Conservation (phyloP, 2,113 vertebrate genomes). For the Rallus limicola region DNA sequence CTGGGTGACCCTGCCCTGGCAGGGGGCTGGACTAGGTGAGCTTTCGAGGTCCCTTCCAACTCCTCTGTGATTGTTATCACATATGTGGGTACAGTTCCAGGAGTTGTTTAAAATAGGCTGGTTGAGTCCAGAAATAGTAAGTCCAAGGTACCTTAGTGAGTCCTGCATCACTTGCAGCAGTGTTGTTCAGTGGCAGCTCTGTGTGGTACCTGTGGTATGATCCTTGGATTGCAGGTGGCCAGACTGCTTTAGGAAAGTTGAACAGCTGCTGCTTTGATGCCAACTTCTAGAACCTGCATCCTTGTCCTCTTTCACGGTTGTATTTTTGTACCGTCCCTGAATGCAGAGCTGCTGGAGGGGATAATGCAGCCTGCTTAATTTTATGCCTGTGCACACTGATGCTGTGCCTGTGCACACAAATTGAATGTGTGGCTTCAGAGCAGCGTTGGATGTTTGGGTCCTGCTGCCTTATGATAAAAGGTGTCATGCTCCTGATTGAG, state of each 20-base stretch:
- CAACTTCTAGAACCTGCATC: not conserved
- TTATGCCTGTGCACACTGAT: conserved; percentile 33
- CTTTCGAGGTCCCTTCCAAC: too few relatives aligned
- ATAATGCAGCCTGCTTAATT: not conserved
- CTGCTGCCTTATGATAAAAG: conserved; percentile 35
- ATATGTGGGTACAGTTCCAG: not conserved
- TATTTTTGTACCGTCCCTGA: not conserved
- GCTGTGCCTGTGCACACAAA: not conserved
- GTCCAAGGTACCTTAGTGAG: not conserved
- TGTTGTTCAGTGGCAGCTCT: not conserved
- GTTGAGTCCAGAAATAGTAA: not conserved
- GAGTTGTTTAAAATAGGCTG: not conserved
- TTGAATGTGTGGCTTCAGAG: not conserved
- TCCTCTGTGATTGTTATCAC: not conserved
- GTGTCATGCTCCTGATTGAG: conserved; percentile 26
- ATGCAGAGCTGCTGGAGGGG: conserved; percentile 37
- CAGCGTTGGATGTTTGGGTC: not conserved
- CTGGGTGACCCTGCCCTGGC: too few relatives aligned
- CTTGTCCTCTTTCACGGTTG: not conserved
- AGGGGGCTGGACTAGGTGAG: too few relatives aligned
- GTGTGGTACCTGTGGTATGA: rapidly evolving
- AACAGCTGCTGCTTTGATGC: not conserved
- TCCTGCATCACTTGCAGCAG: not conserved
- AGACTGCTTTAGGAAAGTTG: not conserved
- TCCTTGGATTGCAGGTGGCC: not conserved